Evolutionary conservation across 2,888 invertebrate genomes (phyloP).

Genomic region (Hanleya hanleyi): DNA sequence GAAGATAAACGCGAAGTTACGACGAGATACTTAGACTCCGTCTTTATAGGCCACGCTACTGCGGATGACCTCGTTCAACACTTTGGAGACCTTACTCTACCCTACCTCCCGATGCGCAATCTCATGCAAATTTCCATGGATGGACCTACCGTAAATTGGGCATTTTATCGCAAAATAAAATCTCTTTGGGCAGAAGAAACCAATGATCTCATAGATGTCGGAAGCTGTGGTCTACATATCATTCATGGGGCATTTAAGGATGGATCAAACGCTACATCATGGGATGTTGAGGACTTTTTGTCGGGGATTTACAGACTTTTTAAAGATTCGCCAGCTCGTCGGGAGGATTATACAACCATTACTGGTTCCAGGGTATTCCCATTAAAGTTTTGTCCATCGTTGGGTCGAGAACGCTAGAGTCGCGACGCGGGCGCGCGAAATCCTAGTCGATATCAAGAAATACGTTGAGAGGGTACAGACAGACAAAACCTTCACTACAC

Average conservation of each 20-base stretch:
- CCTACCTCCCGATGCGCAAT: slow-evolving; percentile 5
- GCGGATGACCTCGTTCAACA: not conserved
- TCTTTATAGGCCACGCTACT: slow-evolving; percentile 8
- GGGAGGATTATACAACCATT: not conserved
- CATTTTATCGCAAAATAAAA: not conserved
- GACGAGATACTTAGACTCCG: not conserved
- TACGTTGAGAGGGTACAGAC: too few species aligned
- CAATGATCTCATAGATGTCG: not conserved
- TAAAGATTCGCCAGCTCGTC: not conserved
- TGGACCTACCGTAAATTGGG: slow-evolving; percentile 1
- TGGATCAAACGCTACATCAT: not conserved
- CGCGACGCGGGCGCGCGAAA: too few species aligned
- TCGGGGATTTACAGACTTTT: not conserved
- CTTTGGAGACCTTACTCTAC: not conserved
- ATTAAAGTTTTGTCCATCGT: not conserved
- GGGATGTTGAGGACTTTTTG: not conserved
- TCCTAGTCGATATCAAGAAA: too few species aligned
- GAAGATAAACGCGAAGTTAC: not conserved
- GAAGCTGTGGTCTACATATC: not conserved
- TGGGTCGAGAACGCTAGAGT: too few species aligned
- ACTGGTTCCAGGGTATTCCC: not conserved
- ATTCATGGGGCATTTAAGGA: not conserved
- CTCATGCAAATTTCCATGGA: slow-evolving; percentile 13
- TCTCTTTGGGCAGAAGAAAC: not conserved
- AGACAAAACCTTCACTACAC: too few species aligned